Evolutionary conservation across 2,797 vertebrate species (phyloP).

Genomic region (Notolabrus celidotus): DNA sequence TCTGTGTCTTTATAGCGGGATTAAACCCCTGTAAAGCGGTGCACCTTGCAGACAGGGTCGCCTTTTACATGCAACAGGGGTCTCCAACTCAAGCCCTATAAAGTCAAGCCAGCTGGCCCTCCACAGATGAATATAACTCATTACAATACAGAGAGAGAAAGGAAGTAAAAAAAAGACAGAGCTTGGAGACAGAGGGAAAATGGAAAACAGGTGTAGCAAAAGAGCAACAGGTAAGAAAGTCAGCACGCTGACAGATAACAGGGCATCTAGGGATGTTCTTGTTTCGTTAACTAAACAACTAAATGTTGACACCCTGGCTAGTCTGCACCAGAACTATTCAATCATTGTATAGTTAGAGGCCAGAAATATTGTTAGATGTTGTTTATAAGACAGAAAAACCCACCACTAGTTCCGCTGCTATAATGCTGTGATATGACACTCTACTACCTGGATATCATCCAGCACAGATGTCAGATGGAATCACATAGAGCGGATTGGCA

Average conservation of each 20-base stretch:
- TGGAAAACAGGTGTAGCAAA: not conserved
- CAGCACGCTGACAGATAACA: not conserved
- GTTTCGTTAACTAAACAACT: too few species aligned
- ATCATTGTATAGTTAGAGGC: too few species aligned
- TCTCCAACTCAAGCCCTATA: slow-evolving; percentile 75
- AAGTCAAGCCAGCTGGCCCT: slow-evolving; percentile 74
- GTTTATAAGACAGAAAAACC: too few species aligned
- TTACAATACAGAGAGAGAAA: slow-evolving; percentile 57
- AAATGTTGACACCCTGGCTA: too few species aligned
- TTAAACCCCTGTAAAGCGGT: slow-evolving; percentile 77
- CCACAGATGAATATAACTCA: slow-evolving; percentile 66
- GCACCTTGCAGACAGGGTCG: slow-evolving; percentile 75
- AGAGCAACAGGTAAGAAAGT: slow-evolving; percentile 7
- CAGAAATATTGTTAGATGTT: too few species aligned
- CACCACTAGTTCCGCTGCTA: too few species aligned
- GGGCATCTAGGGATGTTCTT: not conserved
- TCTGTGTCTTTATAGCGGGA: slow-evolving; percentile 74
- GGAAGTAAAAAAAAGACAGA: slow-evolving; percentile 27
- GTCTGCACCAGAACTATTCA: too few species aligned
- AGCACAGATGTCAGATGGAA: too few species aligned
- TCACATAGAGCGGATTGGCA: too few species aligned
- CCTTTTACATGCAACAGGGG: slow-evolving; percentile 64
- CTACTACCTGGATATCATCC: too few species aligned
- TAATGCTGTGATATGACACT: too few species aligned
- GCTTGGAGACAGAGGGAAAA: slow-evolving; percentile 10